Evolutionary conservation across 2,113 vertebrate genomes (phyloP), one percentile per base, ranked within the genome.

Genomic region (Asarcornis scutulata): DNA sequence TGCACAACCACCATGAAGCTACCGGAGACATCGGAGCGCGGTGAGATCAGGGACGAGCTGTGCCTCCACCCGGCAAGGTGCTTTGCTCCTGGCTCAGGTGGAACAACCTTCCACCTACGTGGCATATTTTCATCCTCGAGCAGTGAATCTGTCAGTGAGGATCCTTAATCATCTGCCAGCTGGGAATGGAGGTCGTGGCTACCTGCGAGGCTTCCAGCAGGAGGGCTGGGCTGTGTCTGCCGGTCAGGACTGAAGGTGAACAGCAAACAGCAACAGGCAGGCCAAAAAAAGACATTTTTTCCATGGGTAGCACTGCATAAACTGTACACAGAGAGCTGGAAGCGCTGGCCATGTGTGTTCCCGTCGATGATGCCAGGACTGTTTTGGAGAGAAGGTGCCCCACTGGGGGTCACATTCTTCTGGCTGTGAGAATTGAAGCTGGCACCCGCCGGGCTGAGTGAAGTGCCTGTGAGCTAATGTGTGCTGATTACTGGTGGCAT

Each of bases 31-130:
- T 12, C 15, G 1, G 10, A 8, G 69, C 5, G 2, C 13, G 14
- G 34, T 0, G 44, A 46, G 44, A 9, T 46, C 44, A 17, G 44
- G 44, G 44, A 32, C 9, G 50, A 21, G 74, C 2, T 50, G 12
- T 9, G 0, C 17, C 10, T 36, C 7, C 27, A 5, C 82, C 42
- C 22, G 1, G 9, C 1, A 2, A 5, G 18, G 31, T 1, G 17
- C 21, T 46, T 46, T 3, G 59, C 40, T 34, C 11, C 3, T 38
- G 20, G 42, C 64, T 84, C 74, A 8, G 71, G 3, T 11, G 60
- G 55, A 42, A 9, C 16, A 0, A 1, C 2, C 6, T 22, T 40
- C 48, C 34, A 11, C 26, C 42, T n/a, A 7, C 1, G 0, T 6
- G 15, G 34, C 7, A 0, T 10, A 2, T 34, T 66, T 64, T 18